phyloP scores from a whole-genome alignment of 2,888 invertebrate genomes.

The Allacma fusca region DNA sequence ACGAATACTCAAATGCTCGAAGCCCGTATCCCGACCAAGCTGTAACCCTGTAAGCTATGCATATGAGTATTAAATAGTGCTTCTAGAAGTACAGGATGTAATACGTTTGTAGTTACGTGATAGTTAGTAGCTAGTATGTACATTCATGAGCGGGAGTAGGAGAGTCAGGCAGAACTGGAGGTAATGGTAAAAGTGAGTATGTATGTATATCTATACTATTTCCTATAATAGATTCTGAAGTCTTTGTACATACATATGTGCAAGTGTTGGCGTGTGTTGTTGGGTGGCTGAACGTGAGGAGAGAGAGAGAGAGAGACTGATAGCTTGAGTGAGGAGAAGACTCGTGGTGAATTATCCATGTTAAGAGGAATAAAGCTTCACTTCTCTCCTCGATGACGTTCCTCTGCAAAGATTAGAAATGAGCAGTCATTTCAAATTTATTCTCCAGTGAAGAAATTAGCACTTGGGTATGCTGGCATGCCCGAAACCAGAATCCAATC shows the following conservation, averaged over 20 bases:
- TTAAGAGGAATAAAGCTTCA: constrained; percentile 39
- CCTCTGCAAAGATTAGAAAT: constrained; percentile 50
- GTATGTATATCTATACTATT: neutral
- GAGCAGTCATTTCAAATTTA: constrained; percentile 57
- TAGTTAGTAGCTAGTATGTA: too few species aligned
- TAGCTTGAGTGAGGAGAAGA: constrained; percentile 39
- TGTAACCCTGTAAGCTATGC: too few species aligned
- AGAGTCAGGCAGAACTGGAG: neutral
- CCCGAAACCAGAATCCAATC: constrained; percentile 49
- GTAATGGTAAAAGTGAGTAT: constrained; percentile 13
- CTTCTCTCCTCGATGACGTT: constrained; percentile 32
- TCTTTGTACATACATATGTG: neutral
- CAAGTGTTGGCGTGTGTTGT: constrained; percentile 4
- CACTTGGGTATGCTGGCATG: constrained; percentile 48
- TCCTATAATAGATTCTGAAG: too few species aligned
- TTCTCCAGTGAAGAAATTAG: constrained; percentile 54
- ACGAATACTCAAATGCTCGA: too few species aligned
- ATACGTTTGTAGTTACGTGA: too few species aligned
- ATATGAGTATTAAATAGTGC: too few species aligned
- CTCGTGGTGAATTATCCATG: constrained; percentile 47
- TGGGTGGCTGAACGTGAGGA: constrained; percentile 8
- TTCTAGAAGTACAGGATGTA: too few species aligned
- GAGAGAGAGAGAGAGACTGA: constrained; percentile 1
- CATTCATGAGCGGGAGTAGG: too few species aligned
- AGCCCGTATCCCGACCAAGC: too few species aligned